These are phyloP conservation scores for Ailuropoda melanoleuca DNA, from an alignment of 2,113 vertebrate genomes.

Conservation along the genomic window DNA sequence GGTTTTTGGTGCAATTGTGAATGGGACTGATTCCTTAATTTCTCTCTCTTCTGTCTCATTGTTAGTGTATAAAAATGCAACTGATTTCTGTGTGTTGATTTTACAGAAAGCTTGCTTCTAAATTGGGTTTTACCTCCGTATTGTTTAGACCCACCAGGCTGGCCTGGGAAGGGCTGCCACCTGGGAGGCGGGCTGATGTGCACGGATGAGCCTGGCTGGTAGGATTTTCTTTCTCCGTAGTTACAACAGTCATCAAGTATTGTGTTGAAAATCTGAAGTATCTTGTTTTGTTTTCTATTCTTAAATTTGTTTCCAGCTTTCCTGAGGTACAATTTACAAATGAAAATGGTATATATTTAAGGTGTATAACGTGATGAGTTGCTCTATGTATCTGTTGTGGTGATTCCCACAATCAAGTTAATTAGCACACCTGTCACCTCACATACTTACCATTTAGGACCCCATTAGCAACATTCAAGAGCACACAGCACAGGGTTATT, in stretches of 20 bases:
- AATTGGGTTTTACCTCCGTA: rapidly evolving
- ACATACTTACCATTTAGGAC: background rate
- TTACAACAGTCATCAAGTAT: rapidly evolving
- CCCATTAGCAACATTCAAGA: background rate
- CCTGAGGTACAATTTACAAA: background rate
- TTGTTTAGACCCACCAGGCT: background rate
- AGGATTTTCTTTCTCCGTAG: background rate
- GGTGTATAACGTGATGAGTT: background rate
- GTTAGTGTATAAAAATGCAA: background rate
- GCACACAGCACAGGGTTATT: background rate
- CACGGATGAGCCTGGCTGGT: rapidly evolving
- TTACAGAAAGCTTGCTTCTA: background rate
- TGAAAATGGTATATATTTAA: background rate
- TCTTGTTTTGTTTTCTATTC: background rate
- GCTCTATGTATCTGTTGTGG: background rate
- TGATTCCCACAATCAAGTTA: background rate
- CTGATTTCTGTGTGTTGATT: background rate
- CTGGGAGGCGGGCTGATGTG: background rate
- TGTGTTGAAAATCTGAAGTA: background rate
- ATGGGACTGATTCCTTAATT: background rate
- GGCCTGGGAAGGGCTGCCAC: background rate
- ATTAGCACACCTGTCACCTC: background rate
- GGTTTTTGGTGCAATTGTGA: background rate
- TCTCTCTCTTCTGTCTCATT: background rate
- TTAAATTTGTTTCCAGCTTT: background rate